Conservation (phyloP, 2,113 vertebrate species). For the Scartelaos histophorus region DNA sequence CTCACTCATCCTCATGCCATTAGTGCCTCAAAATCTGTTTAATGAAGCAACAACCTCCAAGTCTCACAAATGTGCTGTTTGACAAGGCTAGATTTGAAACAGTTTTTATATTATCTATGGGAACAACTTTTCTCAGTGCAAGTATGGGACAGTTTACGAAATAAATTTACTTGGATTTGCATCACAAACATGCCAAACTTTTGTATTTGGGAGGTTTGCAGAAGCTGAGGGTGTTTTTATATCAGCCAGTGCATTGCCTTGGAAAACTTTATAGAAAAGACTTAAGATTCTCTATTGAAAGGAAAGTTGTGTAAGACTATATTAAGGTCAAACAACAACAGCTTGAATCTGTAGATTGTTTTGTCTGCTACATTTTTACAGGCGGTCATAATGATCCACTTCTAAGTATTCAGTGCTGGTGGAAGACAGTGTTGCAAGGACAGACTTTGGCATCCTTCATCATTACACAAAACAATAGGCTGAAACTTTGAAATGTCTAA, state of each 20-base stretch:
- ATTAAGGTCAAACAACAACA: not conserved
- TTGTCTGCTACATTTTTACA: not conserved
- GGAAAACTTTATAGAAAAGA: not conserved
- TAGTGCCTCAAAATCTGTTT: conserved; percentile 2
- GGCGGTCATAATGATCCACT: not conserved
- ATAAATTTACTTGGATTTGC: not conserved
- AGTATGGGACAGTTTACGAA: not conserved
- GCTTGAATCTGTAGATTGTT: not conserved
- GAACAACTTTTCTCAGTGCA: not conserved
- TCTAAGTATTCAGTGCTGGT: not conserved
- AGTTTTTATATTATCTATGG: not conserved
- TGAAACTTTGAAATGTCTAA: not conserved
- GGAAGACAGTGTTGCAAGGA: not conserved
- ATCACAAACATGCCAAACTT: not conserved
- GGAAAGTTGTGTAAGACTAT: not conserved
- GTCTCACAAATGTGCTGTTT: not conserved
- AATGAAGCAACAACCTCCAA: not conserved
- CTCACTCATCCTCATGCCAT: not conserved
- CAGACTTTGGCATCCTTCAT: not conserved
- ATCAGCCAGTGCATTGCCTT: not conserved
- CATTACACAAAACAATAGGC: not conserved
- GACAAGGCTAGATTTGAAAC: not conserved
- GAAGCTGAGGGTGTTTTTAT: too few species aligned
- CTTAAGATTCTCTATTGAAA: not conserved
- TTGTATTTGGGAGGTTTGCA: not conserved